Conservation (phyloP, 2,113 vertebrate genomes). For the Myrmophylax atrothorax region DNA sequence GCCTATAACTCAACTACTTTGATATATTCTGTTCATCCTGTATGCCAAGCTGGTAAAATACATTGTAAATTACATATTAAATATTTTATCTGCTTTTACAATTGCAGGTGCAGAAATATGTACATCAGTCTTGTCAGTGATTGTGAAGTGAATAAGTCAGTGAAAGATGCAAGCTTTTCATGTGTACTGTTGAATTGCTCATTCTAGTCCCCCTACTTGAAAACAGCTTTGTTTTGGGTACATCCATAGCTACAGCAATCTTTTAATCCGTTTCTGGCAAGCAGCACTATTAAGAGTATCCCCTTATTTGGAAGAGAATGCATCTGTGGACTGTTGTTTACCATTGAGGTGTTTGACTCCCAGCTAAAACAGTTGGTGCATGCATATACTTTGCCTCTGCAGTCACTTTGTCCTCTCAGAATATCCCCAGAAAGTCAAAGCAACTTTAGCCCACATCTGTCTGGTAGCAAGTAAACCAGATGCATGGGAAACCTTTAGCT, state of each 20-base stretch:
- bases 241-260: slow-evolving; percentile 33
- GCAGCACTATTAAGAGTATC: slow-evolving; percentile 1
- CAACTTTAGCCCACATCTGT: not conserved
- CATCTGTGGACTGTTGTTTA: slow-evolving; percentile 39
- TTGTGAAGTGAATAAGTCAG: slow-evolving; percentile 79
- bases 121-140: slow-evolving; percentile 78
- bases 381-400: slow-evolving; percentile 38
- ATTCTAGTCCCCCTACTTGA: slow-evolving; percentile 38
- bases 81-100: slow-evolving; percentile 89
- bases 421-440: not conserved
- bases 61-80: slow-evolving; percentile 83
- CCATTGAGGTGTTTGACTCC: slow-evolving; percentile 28
- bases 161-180: slow-evolving; percentile 78
- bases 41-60: slow-evolving; percentile 84
- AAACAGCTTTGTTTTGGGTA: slow-evolving; percentile 39
- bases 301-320: slow-evolving; percentile 18
- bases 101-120: slow-evolving; percentile 79
- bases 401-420: slow-evolving; percentile 27
- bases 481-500: not conserved
- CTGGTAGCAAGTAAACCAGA: slow-evolving; percentile 12
- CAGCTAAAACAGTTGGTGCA: not conserved
- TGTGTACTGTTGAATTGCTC: slow-evolving; percentile 72
- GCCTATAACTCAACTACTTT: slow-evolving; percentile 82
- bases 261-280: slow-evolving; percentile 1
- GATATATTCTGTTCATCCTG: slow-evolving; percentile 80